Base-by-base conservation (phyloP, 2,797 vertebrate species). In the Acanthis flammea region DNA sequence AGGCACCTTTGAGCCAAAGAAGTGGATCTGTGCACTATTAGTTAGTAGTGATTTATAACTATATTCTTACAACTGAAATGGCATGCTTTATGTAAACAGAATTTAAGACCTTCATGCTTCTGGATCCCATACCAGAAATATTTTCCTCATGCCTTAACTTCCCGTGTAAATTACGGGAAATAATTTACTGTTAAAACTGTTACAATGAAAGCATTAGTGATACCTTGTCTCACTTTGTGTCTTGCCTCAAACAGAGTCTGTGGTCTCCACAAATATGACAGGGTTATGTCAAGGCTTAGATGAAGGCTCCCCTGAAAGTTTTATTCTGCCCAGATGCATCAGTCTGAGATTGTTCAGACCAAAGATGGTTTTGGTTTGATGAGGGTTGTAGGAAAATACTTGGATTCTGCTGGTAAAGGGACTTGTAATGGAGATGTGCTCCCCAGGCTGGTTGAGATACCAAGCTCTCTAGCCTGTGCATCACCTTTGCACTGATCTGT, bases 81-180 rank as follows among this genome's bases (percentile, higher is more conserved):
- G 14, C 41, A 19, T 28, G 11, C 35, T 77, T 37, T 39, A n/a
- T 25, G 14, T 22, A 61, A 53, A 63, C 19, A 74, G 41, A 77
- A 37, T 37, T 23, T 35, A 61, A 65, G 51, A 68, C 14, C 28
- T 75, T 73, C 6, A 0, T 47, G 62, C n/a, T 66, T 45, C 11
- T 35, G 41, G 14, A 48, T 19, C 10, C 33, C 7, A 1, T 16
- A 42, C 10, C 18, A 58, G 31, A 80, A 54, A 11, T 42, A 12
- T 19, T 79, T 80, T 61, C 41, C 28, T 61, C 2, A 0, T 63
- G 53, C 37, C 28, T 47, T 48, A 30, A 35, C 33, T 72, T 81
- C 9, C 21, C 8, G 2, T 2, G 1, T 51, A 35, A 84, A 42
- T 63, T 14, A 18, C 2, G 0, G 44, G 39, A 15, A 41, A 14